phyloP scores from a whole-genome alignment of 2,797 vertebrate species.

The Tragopan temminckii region DNA sequence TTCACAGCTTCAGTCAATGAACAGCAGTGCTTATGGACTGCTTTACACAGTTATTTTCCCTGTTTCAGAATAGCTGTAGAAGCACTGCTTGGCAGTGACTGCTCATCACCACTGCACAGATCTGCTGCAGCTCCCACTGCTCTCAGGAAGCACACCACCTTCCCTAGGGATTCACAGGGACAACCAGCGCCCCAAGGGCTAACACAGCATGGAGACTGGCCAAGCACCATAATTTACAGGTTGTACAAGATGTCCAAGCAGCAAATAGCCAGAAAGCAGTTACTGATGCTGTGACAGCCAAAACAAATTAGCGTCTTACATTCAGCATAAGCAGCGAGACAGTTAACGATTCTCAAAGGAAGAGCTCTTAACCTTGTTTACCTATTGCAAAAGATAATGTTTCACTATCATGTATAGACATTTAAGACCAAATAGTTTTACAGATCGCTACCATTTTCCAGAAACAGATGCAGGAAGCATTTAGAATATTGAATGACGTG shows the following conservation, averaged over 20 bases:
- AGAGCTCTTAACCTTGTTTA: background rate
- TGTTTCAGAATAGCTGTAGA: conserved; percentile 9
- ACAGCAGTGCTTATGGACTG: background rate
- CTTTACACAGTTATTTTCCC: background rate
- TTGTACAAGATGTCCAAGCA: conserved; percentile 19
- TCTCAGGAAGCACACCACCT: background rate
- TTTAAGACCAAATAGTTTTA: background rate
- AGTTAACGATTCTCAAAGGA: background rate
- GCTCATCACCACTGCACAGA: background rate
- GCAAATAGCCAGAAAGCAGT: background rate
- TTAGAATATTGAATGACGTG: background rate
- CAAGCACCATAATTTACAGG: conserved; percentile 7
- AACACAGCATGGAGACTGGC: background rate
- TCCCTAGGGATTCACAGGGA: background rate
- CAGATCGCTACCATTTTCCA: background rate
- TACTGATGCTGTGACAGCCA: background rate
- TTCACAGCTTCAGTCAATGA: background rate
- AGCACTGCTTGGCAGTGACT: background rate
- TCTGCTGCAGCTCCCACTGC: background rate
- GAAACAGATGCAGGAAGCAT: background rate
- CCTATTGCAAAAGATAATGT: background rate
- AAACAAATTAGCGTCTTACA: background rate
- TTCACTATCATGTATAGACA: too few relatives aligned
- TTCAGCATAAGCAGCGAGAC: background rate
- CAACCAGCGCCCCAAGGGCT: background rate